A percentile compares a stretch with the other conserved stretches of the same genome.
Evolutionary conservation across 2,888 invertebrate genomes (phyloP).

Genomic region (Nymphalis c-album): DNA sequence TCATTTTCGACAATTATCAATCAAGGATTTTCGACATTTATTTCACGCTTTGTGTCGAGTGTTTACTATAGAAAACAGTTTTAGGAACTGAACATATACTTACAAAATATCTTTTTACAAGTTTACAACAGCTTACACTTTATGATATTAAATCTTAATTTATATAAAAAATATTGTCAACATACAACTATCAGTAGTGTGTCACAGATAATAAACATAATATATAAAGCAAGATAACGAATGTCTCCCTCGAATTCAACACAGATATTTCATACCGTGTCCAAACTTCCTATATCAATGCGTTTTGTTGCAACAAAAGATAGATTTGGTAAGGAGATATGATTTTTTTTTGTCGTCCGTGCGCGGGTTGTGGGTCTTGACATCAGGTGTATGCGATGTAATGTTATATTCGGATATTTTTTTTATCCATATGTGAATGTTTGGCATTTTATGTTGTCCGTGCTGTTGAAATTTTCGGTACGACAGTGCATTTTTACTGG

Average conservation of each 20-base stretch:
- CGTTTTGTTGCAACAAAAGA: constrained; percentile 56
- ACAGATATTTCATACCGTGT: constrained; percentile 44
- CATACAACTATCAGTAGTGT: no score
- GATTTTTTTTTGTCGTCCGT: constrained; percentile 64
- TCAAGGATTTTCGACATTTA: neutral
- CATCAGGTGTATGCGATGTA: constrained; percentile 33
- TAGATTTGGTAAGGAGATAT: constrained; percentile 73
- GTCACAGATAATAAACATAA: no score
- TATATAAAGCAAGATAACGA: no score
- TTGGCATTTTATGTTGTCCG: neutral
- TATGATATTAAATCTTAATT: no score
- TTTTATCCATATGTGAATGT: constrained; percentile 9
- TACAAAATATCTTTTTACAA: no score
- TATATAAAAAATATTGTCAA: no score
- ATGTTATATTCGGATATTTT: constrained; percentile 59
- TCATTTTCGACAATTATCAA: neutral
- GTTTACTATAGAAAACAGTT: no score
- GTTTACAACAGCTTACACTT: no score
- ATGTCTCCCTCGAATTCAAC: no score
- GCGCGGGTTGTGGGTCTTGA: constrained; percentile 38
- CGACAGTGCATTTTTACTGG: no score
- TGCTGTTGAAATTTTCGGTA: neutral
- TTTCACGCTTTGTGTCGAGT: no score
- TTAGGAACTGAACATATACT: no score
- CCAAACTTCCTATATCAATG: constrained; percentile 43